Evolutionary conservation across 2,888 invertebrate genomes (phyloP).

Genomic region (Idaea straminata): DNA sequence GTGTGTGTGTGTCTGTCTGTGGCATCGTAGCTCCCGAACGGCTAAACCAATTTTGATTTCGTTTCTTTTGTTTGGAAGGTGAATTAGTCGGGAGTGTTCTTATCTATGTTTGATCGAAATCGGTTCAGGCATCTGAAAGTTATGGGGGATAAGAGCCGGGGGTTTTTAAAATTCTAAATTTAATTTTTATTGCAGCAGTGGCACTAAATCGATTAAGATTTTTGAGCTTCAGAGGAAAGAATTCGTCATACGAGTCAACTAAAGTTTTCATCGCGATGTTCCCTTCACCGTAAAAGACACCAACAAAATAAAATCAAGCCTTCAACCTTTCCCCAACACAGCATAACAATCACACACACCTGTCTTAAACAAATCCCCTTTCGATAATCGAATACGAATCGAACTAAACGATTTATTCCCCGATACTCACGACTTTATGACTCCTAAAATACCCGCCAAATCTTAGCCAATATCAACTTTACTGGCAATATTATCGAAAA

Average conservation of each 20-base stretch:
- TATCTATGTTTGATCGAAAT: too few relatives aligned
- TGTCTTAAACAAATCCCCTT: slow-evolving; percentile 44
- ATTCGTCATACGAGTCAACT: too few relatives aligned
- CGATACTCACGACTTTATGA: slow-evolving; percentile 52
- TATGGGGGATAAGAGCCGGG: too few relatives aligned
- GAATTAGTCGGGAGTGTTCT: too few relatives aligned
- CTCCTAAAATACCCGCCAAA: slow-evolving; percentile 45
- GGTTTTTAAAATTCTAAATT: too few relatives aligned
- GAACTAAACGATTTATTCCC: slow-evolving; percentile 56
- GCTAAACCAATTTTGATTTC: too few relatives aligned
- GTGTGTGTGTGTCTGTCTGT: too few relatives aligned
- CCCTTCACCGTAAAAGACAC: neutral
- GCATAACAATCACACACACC: slow-evolving; percentile 33
- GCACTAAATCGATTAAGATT: neutral
- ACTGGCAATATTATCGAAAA: neutral
- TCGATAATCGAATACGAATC: slow-evolving; percentile 63
- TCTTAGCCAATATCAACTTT: slow-evolving; percentile 53
- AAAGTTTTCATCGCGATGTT: neutral
- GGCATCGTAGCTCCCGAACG: too few relatives aligned
- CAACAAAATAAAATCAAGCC: slow-evolving; percentile 7
- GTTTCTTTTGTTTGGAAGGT: too few relatives aligned
- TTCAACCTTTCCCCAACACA: slow-evolving; percentile 42
- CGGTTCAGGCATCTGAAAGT: too few relatives aligned
- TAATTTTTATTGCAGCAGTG: too few relatives aligned
- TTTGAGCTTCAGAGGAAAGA: too few relatives aligned